Evolutionary conservation across 1,140 invertebrate genomes (phyloP), one percentile per base, ranked within the genome.

Genomic region (Camponotus pennsylvanicus): DNA sequence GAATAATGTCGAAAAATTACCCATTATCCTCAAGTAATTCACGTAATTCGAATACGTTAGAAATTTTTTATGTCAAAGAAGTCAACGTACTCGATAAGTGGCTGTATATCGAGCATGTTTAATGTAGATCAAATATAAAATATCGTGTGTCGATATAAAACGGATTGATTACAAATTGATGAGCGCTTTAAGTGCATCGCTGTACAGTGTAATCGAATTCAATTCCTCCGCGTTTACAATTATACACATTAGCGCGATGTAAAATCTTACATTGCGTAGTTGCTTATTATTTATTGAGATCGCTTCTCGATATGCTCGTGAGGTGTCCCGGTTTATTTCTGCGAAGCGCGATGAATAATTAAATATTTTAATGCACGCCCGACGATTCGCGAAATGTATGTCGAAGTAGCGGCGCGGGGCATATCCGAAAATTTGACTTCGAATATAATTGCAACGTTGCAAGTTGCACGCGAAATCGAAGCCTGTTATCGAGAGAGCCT

Each of bases 1-100:
- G 79, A 75, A 83, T 83, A 75, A 83, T 83, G 75, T 83, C 69
- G 79, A 83, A 83, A 83, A 75, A 83, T 75, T 83, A 73, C 15
- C 42, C 13, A n/a, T 13, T 75, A 61, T 75, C 18, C 78, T 32
- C 34, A 4, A 13, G n/a, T 66, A 78, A 78, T 78, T 66, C 27
- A 52, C n/a, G 8, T 63, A 73, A 75, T 83, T 75, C 69, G 37
- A 75, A 71, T 73, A 75, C 32, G 7, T 75, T 18, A 42, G 67
- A 45, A 70, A 73, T 63, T 37, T 34, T 40, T 18, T 15, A 57
- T 61, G 37, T 34, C 52, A 21, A 49, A 52, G 40, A 49, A 73
- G 79, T 75, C 79, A 83, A 83, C 11, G 79, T 75, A 83, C 79
- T 45, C 55, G 40, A 32, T 21, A 61, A 73, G 57, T 75, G 40